Evolutionary conservation across 2,113 vertebrate species (phyloP), one percentile per base, ranked within the genome.

Genomic region (Suricata suricatta): DNA sequence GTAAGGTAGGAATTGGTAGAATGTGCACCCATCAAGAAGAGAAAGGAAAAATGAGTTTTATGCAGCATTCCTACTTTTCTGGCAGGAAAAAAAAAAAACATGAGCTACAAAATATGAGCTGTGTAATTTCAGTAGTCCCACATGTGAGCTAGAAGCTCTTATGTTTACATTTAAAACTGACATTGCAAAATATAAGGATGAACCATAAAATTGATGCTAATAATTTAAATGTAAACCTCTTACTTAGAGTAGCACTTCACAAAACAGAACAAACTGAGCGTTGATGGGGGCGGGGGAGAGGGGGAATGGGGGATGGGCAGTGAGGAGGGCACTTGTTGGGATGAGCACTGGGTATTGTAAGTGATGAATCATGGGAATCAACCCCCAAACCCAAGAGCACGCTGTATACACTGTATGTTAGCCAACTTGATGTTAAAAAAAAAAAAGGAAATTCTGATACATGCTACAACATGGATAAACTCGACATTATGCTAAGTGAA

Each of bases 91-190:
- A 38, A 72, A 57, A 57, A 15, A 27, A 0, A 7, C 0, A 41
- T 0, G 0, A 41, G 31, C 38, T 31, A 69, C n/a, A 41, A 29
- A 68, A 29, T 2, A 21, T 0, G 14, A 64, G 9, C 12, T 29
- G 21, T 7, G 13, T 19, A 0, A 41, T 21, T 69, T 64, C 1
- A 41, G 6, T 1, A 8, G 72, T 16, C 71, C 33, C 11, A 10
- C 5, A 1, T 35, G 2, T 1, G 17, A 33, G 19, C 31, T 52
- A 33, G 41, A 77, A 90, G 68, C n/a, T 63, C 72, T 80, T n/a
- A 50, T 44, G 17, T 44, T 41, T 35, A 5, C 14, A 3, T 83
- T 41, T 54, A 41, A 90, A 90, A 33, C 14, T 14, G 5, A 8
- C 35, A 35, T 25, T 23, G 41, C 15, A 16, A 16, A 23, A 16